Percentiles rank a stretch among this genome's conserved stretches.
These are phyloP conservation scores for Amazona ochrocephala DNA, from an alignment of 2,797 vertebrate species.

Conservation along the genomic window DNA sequence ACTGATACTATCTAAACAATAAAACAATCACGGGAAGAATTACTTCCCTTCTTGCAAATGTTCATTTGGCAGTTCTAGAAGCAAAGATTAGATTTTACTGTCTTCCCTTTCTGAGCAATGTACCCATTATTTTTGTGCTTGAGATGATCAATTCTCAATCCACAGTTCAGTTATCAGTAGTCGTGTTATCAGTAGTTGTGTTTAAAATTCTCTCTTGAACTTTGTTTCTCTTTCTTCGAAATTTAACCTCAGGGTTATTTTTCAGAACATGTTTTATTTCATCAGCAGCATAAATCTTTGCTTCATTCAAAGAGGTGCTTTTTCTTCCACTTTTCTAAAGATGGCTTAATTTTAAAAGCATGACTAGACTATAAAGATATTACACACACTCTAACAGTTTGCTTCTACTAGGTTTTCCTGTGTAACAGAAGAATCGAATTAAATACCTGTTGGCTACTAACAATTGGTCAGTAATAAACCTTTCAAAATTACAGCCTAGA, in stretches of 20 bases:
- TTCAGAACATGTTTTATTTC: neutral
- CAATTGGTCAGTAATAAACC: neutral
- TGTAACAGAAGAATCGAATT: neutral
- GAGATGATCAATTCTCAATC: neutral
- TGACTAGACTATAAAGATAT: neutral
- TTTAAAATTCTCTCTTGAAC: constrained; percentile 10
- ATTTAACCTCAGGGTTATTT: neutral
- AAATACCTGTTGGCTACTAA: neutral
- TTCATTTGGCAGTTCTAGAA: constrained; percentile 1
- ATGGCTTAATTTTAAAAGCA: constrained; percentile 13
- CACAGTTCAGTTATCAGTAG: neutral
- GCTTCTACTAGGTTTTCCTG: neutral
- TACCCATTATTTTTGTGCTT: neutral
- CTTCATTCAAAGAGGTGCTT: neutral
- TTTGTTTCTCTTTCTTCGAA: neutral
- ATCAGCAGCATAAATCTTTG: neutral
- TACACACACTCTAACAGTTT: neutral
- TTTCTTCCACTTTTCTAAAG: neutral
- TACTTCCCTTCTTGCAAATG: neutral
- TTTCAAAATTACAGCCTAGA: neutral
- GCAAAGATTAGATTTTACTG: neutral
- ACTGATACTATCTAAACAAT: constrained; percentile 3
- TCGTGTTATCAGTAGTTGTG: neutral
- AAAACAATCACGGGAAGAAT: neutral
- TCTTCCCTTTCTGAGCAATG: neutral